Evolutionary conservation across 2,113 vertebrate genomes (phyloP).

Genomic region (Pollimyrus isidori): DNA sequence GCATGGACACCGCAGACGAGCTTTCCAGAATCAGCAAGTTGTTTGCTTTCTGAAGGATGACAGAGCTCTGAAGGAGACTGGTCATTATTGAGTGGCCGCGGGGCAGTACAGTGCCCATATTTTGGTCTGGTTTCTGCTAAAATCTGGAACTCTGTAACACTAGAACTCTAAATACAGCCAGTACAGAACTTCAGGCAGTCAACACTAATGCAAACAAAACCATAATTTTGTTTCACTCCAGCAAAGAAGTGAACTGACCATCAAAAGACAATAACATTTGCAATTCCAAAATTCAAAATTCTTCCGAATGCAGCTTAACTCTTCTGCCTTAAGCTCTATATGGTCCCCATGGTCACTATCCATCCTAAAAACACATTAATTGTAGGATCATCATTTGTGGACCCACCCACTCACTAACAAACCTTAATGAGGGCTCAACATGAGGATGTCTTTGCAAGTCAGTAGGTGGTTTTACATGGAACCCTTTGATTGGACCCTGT

Average conservation of each 20-base stretch:
- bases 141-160: slow-evolving; percentile 8
- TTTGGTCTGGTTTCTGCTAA: neutral
- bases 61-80: neutral
- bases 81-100: neutral
- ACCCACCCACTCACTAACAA: neutral
- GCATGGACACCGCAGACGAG: neutral
- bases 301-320: neutral
- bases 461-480: neutral
- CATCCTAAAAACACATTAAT: neutral
- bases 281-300: neutral
- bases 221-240: neutral
- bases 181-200: neutral
- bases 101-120: neutral
- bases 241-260: neutral
- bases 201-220: neutral
- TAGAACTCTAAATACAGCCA: neutral
- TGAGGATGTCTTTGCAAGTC: neutral
- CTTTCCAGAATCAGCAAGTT: neutral
- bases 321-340: neutral
- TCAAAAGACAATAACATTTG: neutral
- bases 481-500: neutral
- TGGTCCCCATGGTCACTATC: neutral
- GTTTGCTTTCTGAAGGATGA: neutral
- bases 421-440: neutral
- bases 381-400: neutral